Evolutionary conservation across 1,140 invertebrate genomes (phyloP).

Genomic region (Cotesia vestalis): DNA sequence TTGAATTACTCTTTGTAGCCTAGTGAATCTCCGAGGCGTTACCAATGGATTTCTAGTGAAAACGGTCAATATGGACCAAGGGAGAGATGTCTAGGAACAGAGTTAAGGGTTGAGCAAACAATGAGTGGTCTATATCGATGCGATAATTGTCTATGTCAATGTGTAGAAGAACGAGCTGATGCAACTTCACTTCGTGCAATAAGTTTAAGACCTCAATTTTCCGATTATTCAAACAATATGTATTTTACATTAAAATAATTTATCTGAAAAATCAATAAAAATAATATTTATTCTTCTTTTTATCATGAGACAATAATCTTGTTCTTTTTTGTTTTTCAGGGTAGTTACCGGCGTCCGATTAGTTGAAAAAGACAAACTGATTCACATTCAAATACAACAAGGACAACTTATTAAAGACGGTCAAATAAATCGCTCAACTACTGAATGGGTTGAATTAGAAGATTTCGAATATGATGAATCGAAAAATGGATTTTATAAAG

Average conservation of each 20-base stretch:
- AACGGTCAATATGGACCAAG: background rate
- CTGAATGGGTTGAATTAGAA: background rate
- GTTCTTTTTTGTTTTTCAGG: background rate
- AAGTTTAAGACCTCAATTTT: constrained; percentile 3
- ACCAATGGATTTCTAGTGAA: background rate
- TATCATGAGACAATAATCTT: too few species aligned
- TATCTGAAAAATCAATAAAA: background rate
- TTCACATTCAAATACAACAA: constrained; percentile 1
- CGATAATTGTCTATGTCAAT: constrained; percentile 4
- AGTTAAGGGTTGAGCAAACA: background rate
- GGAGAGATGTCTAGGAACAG: background rate
- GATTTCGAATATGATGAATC: background rate
- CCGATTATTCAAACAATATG: background rate
- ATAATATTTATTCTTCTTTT: background rate
- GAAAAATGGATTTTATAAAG: too few species aligned
- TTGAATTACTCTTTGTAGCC: background rate
- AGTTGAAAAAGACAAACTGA: background rate
- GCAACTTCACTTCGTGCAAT: background rate
- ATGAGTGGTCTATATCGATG: background rate
- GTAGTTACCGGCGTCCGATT: background rate
- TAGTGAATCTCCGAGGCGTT: background rate
- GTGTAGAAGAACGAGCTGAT: constrained; percentile 9
- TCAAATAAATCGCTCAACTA: background rate
- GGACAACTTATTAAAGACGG: background rate
- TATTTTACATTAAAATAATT: background rate